phyloP scores from a whole-genome alignment of 2,888 invertebrate genomes.

The Cyrtodaria siliqua region DNA sequence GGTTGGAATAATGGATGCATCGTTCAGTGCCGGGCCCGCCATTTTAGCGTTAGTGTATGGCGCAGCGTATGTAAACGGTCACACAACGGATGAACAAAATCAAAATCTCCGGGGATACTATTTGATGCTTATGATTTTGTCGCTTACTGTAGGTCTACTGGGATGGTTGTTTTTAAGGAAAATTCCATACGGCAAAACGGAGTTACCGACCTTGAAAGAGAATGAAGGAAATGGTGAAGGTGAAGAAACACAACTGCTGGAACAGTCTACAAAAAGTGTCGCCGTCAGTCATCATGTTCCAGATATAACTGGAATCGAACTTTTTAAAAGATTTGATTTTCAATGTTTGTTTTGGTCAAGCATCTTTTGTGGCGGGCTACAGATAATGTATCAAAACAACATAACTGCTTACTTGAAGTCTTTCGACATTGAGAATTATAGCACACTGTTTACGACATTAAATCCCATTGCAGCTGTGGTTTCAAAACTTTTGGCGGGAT shows the following conservation, averaged over 20 bases:
- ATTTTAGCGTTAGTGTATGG: slow-evolving; percentile 67
- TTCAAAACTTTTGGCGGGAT: slow-evolving; percentile 67
- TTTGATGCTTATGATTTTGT: slow-evolving; percentile 62
- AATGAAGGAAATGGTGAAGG: no score
- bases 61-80: slow-evolving; percentile 58
- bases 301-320: slow-evolving; percentile 60
- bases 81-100: slow-evolving; percentile 62
- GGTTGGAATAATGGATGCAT: slow-evolving; percentile 68
- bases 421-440: slow-evolving; percentile 60
- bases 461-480: slow-evolving; percentile 65
- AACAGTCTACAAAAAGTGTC: no score
- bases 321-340: slow-evolving; percentile 66
- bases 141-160: slow-evolving; percentile 45
- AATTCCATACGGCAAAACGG: no score
- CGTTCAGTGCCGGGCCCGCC: slow-evolving; percentile 72
- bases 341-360: slow-evolving; percentile 70
- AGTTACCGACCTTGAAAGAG: no score
- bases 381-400: slow-evolving; percentile 71
- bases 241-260: no score
- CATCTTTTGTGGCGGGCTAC: slow-evolving; percentile 68
- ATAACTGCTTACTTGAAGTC: slow-evolving; percentile 71
- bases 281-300: no score
- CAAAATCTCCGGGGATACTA: slow-evolving; percentile 71
- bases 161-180: no score
- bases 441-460: slow-evolving; percentile 68